A percentile compares a stretch with the other conserved stretches of the same genome.
These are phyloP conservation scores for Hemistola chrysoprasaria DNA, from an alignment of 2,888 invertebrate genomes.

Conservation along the genomic window DNA sequence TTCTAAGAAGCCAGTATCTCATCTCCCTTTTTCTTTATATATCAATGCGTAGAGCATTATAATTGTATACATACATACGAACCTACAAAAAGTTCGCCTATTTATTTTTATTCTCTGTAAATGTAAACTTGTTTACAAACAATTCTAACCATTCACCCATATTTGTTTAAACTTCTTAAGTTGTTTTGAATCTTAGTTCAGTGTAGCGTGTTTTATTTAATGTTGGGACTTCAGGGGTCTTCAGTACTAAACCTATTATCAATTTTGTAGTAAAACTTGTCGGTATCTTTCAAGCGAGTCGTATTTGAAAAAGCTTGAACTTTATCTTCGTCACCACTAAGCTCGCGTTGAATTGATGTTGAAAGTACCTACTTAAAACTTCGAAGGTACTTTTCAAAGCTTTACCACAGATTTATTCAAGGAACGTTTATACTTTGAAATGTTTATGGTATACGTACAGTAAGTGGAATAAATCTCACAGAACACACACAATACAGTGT, in stretches of 20 bases:
- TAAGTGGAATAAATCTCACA: not conserved
- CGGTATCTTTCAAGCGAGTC: slow-evolving; percentile 9
- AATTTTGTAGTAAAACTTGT: slow-evolving; percentile 6
- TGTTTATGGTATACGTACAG: slow-evolving; percentile 17
- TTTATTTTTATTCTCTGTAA: no score
- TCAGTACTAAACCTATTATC: not conserved
- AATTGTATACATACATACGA: no score
- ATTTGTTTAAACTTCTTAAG: not conserved
- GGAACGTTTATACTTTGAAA: slow-evolving; percentile 27
- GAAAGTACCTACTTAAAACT: slow-evolving; percentile 33
- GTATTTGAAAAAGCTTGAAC: slow-evolving; percentile 19
- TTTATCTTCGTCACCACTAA: slow-evolving; percentile 35
- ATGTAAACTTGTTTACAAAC: no score
- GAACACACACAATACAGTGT: no score
- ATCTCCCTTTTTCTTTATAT: no score
- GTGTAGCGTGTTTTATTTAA: no score
- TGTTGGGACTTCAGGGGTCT: slow-evolving; percentile 7
- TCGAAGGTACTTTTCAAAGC: slow-evolving; percentile 31
- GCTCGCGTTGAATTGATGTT: slow-evolving; percentile 36
- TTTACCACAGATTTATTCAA: slow-evolving; percentile 30
- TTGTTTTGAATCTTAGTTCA: slow-evolving; percentile 1
- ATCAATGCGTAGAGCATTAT: no score
- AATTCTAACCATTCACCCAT: no score
- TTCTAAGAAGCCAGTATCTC: no score
- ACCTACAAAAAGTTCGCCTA: no score